Evolutionary conservation across 2,113 vertebrate species (phyloP), one percentile per base, ranked within the genome.

Genomic region (Perca schrenkii): DNA sequence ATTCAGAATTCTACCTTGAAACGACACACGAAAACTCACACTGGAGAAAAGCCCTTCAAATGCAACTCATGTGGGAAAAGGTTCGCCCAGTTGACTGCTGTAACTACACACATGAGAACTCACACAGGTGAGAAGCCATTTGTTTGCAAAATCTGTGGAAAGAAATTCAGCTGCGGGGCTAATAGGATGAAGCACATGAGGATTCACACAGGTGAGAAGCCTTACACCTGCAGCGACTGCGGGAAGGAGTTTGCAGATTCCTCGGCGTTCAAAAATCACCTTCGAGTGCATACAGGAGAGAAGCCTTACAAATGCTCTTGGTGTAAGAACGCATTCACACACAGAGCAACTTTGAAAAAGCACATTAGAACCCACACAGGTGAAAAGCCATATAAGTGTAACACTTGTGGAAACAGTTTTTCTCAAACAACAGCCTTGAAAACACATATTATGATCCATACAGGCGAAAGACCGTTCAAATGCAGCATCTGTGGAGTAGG

Each of bases 351-450:
- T 61, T 34, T 61, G 17, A 61, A 2, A 11, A 61, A 61, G 58
- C 58, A 36, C 31, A 34, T 61, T 3, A 60, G 57, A 60, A 60
- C 14, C 13, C 25, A 60, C 28, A 60, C 57, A 6, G 57, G 57
- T 16, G 31, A 61, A 61, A 61, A 34, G 66, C 66, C 66, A 8
- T 68, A 34, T 34, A 53, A 53, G 28, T 69, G 66, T 17, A 16
- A 34, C 49, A 53, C 28, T 19, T 68, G 66, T 31, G 66, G 49
- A 19, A 53, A 19, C 4, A 1, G 47, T 34, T 68, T 53, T 34
- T 2, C 8, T 21, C 66, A 53, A 34, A 34, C 3, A 34, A 21
- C 49, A 2, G 22, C 21, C 25, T 52, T 68, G 28, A 52, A 12
- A 52, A 40, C 12, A 31, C 46, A 63, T 58, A 22, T 63, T 6